Evolutionary conservation across 2,888 invertebrate genomes (phyloP).

Genomic region (Ceriagrion tenellum): DNA sequence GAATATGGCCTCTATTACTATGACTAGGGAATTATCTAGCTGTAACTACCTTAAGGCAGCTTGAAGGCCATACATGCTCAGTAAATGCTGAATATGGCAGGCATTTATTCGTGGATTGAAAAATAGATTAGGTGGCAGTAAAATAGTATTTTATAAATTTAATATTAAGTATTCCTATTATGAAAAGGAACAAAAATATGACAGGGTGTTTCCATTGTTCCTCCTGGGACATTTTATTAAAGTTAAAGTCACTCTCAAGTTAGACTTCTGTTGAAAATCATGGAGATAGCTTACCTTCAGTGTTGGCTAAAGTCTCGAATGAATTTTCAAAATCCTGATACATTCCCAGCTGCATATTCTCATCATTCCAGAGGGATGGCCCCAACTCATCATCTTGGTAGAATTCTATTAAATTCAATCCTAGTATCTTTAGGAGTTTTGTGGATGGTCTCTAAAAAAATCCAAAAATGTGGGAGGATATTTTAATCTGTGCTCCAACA

Average conservation of each 20-base stretch:
- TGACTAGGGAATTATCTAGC: too few relatives aligned
- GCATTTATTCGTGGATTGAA: too few relatives aligned
- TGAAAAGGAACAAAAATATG: background rate
- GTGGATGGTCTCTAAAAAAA: slow-evolving; percentile 40
- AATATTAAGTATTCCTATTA: too few relatives aligned
- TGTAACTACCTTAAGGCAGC: too few relatives aligned
- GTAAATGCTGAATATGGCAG: too few relatives aligned
- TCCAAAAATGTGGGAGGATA: too few relatives aligned
- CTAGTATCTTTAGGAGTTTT: slow-evolving; percentile 9
- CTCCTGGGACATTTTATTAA: background rate
- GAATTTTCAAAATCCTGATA: slow-evolving; percentile 47
- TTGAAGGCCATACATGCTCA: too few relatives aligned
- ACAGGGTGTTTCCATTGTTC: background rate
- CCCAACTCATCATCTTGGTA: slow-evolving; percentile 61
- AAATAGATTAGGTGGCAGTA: too few relatives aligned
- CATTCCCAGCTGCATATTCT: slow-evolving; percentile 53
- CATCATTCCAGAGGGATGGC: slow-evolving; percentile 60
- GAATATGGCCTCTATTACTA: too few relatives aligned
- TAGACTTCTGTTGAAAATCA: background rate
- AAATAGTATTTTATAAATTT: too few relatives aligned
- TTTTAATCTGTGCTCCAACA: too few relatives aligned
- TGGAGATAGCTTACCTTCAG: slow-evolving; percentile 8
- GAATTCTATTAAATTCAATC: slow-evolving; percentile 43
- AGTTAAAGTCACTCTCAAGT: background rate
- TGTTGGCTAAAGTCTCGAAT: slow-evolving; percentile 9